Evolutionary conservation across 2,888 invertebrate genomes (phyloP).

Genomic region (Bellardia bayeri): DNA sequence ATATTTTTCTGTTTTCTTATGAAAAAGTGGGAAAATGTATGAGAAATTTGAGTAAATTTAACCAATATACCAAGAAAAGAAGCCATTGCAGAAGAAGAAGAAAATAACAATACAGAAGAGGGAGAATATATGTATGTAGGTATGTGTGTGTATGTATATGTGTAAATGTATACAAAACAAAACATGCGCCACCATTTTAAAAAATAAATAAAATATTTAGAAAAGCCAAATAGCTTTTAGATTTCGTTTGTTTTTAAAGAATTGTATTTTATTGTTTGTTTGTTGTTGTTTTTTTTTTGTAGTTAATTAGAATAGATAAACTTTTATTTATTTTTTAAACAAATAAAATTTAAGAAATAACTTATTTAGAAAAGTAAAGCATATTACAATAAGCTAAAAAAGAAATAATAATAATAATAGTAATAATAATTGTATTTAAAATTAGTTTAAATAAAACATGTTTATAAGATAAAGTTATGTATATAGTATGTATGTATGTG

Average conservation of each 20-base stretch:
- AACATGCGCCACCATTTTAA: slow-evolving; percentile 60
- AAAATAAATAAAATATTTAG: slow-evolving; percentile 60
- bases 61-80: slow-evolving; percentile 54
- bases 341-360: slow-evolving; percentile 64
- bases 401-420: slow-evolving; percentile 21
- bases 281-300: slow-evolving; percentile 43
- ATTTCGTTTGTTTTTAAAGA: slow-evolving; percentile 53
- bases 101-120: slow-evolving; percentile 22
- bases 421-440: slow-evolving; percentile 47
- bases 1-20: not conserved
- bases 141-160: not conserved
- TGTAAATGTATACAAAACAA: not conserved
- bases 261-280: slow-evolving; percentile 47
- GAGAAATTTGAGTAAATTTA: slow-evolving; percentile 33
- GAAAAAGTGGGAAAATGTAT: slow-evolving; percentile 32
- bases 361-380: slow-evolving; percentile 26
- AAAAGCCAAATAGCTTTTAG: slow-evolving; percentile 30
- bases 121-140: not conserved
- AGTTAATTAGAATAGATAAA: slow-evolving; percentile 52
- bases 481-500: not conserved
- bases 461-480: slow-evolving; percentile 10
- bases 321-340: slow-evolving; percentile 73
- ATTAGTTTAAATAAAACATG: slow-evolving; percentile 47
- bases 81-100: slow-evolving; percentile 26
- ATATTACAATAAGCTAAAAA: slow-evolving; percentile 53